These are phyloP conservation scores for Pimpla rufipes DNA, from an alignment of 2,888 invertebrate species.

Conservation along the genomic window DNA sequence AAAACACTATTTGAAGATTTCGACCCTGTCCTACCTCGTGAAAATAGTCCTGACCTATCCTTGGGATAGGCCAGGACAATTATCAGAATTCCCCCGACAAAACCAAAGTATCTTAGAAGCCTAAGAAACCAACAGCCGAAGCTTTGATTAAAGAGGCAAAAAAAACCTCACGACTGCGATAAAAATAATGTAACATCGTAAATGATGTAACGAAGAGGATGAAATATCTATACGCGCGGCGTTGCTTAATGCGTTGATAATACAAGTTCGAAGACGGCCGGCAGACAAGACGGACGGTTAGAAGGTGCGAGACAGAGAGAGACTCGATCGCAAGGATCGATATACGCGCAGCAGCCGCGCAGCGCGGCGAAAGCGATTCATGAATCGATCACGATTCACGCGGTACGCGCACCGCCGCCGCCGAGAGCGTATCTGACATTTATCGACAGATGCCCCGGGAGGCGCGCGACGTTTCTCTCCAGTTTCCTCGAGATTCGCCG, in stretches of 20 bases:
- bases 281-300: background rate
- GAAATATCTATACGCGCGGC: background rate
- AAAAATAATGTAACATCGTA: background rate
- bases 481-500: constrained; percentile 57
- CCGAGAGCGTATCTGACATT: constrained; percentile 67
- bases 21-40: too few species aligned
- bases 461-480: constrained; percentile 42
- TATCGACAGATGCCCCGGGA: constrained; percentile 65
- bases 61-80: too few species aligned
- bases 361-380: constrained; percentile 62
- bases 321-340: constrained; percentile 21
- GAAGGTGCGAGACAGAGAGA: background rate
- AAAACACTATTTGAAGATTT: too few species aligned
- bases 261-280: constrained; percentile 16
- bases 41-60: too few species aligned
- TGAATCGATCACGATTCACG: constrained; percentile 64
- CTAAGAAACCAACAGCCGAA: too few species aligned
- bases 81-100: too few species aligned
- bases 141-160: too few species aligned
- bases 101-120: too few species aligned
- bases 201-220: background rate
- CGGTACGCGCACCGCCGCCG: constrained; percentile 39
- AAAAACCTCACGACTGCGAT: background rate
- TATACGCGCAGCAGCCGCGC: constrained; percentile 22
- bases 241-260: constrained; percentile 36